phyloP scores from a whole-genome alignment of 2,113 vertebrate genomes.

The Triplophysa rosa region DNA sequence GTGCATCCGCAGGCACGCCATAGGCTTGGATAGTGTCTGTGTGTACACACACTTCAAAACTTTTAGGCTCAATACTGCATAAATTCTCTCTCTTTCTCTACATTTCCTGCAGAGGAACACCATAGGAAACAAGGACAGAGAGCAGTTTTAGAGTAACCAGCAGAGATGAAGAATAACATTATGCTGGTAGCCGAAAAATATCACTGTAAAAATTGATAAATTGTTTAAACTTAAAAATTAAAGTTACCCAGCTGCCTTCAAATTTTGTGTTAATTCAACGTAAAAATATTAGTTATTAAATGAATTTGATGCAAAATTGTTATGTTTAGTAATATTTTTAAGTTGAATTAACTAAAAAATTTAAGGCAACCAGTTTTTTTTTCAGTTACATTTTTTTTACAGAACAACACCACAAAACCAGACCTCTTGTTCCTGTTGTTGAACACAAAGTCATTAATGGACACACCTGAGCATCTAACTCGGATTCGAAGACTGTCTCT shows the following conservation, averaged over 20 bases:
- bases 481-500: slow-evolving; percentile 4
- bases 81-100: slow-evolving; percentile 46
- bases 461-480: not conserved
- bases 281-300: too few species aligned
- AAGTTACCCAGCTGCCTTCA: too few species aligned
- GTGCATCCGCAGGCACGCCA: slow-evolving; percentile 65
- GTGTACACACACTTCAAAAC: slow-evolving; percentile 59
- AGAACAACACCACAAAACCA: slow-evolving; percentile 41
- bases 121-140: slow-evolving; percentile 20
- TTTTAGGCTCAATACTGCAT: slow-evolving; percentile 11
- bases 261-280: too few species aligned
- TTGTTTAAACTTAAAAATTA: too few species aligned
- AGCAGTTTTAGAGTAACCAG: not conserved
- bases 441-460: slow-evolving; percentile 3
- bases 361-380: too few species aligned
- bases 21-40: slow-evolving; percentile 38
- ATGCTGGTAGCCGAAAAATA: slow-evolving; percentile 6
- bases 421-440: slow-evolving; percentile 8
- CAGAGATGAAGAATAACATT: slow-evolving; percentile 39
- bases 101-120: slow-evolving; percentile 59
- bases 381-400: not conserved
- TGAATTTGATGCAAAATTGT: too few species aligned
- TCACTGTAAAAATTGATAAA: too few species aligned
- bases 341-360: too few species aligned
- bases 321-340: too few species aligned